Conservation (phyloP, 2,797 vertebrate genomes). For the Oceanodroma leucorhoa region DNA sequence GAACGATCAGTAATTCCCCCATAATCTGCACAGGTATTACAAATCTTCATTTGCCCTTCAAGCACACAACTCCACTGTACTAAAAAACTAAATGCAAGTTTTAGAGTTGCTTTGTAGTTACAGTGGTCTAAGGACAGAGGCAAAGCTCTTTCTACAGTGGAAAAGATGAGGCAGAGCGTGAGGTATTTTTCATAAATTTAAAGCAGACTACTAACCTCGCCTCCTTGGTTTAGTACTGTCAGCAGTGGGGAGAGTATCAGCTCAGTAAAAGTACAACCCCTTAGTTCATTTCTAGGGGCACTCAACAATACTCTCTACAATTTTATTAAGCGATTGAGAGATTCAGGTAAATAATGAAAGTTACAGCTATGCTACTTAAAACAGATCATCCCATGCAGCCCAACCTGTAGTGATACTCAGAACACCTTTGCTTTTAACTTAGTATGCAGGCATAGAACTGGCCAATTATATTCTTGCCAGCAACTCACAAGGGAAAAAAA, state of each 20-base stretch:
- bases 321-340: neutral
- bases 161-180: neutral
- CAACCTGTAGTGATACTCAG: neutral
- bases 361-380: neutral
- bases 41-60: neutral
- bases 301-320: neutral
- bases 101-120: neutral
- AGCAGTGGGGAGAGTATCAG: fast-evolving
- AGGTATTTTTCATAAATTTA: neutral
- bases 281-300: neutral
- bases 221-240: neutral
- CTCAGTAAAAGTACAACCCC: neutral
- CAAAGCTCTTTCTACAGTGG: neutral
- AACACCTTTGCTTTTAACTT: neutral
- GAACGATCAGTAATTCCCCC: fast-evolving
- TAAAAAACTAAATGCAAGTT: neutral
- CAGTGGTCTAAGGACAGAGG: neutral
- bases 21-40: neutral
- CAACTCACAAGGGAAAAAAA: neutral
- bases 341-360: neutral
- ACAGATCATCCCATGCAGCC: neutral
- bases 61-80: neutral
- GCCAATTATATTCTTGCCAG: neutral
- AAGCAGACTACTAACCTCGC: neutral
- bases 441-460: neutral